These are phyloP conservation scores for Pseudomugil gertrudae DNA, from an alignment of 2,797 vertebrate genomes.

Conservation along the genomic window DNA sequence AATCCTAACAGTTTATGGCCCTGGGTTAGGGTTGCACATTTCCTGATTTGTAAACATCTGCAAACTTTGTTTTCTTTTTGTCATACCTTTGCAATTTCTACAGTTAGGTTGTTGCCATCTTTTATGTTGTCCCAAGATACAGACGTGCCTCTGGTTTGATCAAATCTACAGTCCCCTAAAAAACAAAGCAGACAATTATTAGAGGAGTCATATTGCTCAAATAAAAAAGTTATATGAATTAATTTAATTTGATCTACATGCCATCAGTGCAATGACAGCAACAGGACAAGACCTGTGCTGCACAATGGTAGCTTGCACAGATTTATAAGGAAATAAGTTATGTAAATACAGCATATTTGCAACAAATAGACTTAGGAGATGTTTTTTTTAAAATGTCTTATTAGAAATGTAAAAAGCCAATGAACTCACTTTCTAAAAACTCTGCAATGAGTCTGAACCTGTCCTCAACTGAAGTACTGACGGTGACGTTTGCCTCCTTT, in stretches of 20 bases:
- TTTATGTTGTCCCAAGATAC: constrained; percentile 81
- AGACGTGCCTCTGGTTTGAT: constrained; percentile 66
- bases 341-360: too few relatives aligned
- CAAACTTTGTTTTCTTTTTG: not conserved
- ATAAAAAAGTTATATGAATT: not conserved
- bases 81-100: constrained; percentile 90
- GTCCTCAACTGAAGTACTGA: constrained; percentile 71
- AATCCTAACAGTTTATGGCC: too few relatives aligned
- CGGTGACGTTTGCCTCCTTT: constrained; percentile 62
- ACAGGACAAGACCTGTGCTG: not conserved
- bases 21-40: too few relatives aligned
- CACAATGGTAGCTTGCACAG: too few relatives aligned
- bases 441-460: constrained; percentile 77
- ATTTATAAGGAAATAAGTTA: too few relatives aligned
- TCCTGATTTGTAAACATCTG: too few relatives aligned
- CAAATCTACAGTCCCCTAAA: constrained; percentile 82
- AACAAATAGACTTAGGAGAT: too few relatives aligned
- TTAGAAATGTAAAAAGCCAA: too few relatives aligned
- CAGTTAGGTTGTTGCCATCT: constrained; percentile 78
- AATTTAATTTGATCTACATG: not conserved
- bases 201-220: not conserved
- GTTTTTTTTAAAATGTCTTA: too few relatives aligned
- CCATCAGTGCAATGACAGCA: not conserved
- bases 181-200: not conserved
- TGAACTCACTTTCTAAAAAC: constrained; percentile 89